phyloP scores from a whole-genome alignment of 2,888 invertebrate species.

The Trissoscelio sp. region DNA sequence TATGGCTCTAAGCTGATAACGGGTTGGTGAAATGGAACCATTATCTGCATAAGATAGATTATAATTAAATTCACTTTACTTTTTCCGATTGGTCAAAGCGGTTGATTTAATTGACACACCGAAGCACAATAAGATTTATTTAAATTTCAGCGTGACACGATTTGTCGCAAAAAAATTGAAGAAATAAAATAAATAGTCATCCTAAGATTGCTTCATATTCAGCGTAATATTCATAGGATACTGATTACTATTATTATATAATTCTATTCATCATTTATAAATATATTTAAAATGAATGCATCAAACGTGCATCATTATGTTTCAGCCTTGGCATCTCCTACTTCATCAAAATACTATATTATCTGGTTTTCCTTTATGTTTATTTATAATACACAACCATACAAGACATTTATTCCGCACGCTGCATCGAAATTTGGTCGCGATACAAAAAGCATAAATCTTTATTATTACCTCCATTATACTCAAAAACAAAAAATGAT shows the following conservation, averaged over 20 bases:
- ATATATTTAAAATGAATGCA: constrained; percentile 45
- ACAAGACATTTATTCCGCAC: constrained; percentile 6
- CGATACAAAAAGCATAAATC: not conserved
- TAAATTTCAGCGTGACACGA: too few relatives aligned
- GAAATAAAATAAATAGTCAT: not conserved
- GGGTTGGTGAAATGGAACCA: constrained; percentile 1
- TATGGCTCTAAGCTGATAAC: not conserved
- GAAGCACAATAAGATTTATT: too few relatives aligned
- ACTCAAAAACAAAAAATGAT: not conserved
- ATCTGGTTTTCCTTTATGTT: constrained; percentile 56
- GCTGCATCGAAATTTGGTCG: constrained; percentile 18
- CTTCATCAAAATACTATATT: constrained; percentile 38
- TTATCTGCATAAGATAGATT: not conserved
- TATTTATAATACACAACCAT: constrained; percentile 33
- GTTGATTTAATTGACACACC: too few relatives aligned
- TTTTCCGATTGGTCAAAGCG: too few relatives aligned
- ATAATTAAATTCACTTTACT: not conserved
- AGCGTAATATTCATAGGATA: not conserved
- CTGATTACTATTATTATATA: constrained; percentile 26
- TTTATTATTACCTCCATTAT: not conserved
- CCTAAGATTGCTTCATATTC: not conserved
- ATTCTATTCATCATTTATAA: constrained; percentile 37
- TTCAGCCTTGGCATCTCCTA: constrained; percentile 49
- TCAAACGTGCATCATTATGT: constrained; percentile 34
- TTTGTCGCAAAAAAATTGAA: too few relatives aligned